A percentile compares a stretch with the other conserved stretches of the same genome.
phyloP scores from a whole-genome alignment of 2,113 vertebrate genomes.

The Lepisosteus osseus region DNA sequence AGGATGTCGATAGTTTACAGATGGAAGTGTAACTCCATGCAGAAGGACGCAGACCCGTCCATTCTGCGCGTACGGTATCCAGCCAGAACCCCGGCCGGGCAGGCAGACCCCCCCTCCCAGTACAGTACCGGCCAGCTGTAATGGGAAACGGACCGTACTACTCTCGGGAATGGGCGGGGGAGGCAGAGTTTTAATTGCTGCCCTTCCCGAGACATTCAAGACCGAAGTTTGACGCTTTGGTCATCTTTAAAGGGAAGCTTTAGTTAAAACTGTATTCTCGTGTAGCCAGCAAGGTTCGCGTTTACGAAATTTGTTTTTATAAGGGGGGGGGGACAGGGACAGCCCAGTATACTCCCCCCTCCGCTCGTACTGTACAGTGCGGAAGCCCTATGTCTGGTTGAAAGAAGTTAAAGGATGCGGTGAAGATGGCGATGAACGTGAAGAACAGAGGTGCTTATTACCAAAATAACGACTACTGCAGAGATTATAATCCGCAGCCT shows the following conservation, averaged over 20 bases:
- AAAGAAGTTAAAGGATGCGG: constrained; percentile 55
- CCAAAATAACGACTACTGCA: constrained; percentile 59
- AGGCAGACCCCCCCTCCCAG: too few relatives aligned
- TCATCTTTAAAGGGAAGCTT: background rate
- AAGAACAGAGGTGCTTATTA: constrained; percentile 62
- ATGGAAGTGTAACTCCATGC: too few relatives aligned
- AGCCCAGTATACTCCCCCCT: background rate
- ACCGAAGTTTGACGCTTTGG: too few relatives aligned
- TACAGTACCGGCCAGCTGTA: background rate
- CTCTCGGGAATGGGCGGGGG: background rate
- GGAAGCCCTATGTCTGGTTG: constrained; percentile 24
- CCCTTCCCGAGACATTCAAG: background rate
- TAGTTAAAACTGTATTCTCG: background rate
- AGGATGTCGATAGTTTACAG: too few relatives aligned
- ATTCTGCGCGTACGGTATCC: background rate
- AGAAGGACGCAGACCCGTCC: too few relatives aligned
- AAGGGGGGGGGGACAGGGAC: background rate
- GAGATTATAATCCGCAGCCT: constrained; percentile 52
- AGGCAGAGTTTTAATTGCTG: background rate
- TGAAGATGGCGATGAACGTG: constrained; percentile 73
- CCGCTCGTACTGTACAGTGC: constrained; percentile 10
- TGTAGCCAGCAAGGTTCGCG: background rate
- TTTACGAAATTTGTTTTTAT: background rate
- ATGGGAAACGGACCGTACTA: constrained; percentile 66
- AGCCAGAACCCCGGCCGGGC: background rate